phyloP scores from a whole-genome alignment of 1,140 invertebrate species.

The Oedothorax gibbosus region DNA sequence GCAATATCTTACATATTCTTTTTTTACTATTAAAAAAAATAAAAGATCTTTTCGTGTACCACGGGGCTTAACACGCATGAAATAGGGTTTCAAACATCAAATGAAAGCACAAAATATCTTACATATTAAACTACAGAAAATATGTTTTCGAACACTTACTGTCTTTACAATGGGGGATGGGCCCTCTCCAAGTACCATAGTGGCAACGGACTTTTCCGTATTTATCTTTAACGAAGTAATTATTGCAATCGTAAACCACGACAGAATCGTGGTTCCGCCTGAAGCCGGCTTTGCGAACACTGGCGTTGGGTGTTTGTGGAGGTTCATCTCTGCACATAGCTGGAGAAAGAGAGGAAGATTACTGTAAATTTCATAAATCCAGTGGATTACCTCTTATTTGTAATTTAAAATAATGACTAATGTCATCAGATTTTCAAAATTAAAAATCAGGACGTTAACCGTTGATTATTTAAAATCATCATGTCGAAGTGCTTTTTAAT shows the following conservation, averaged over 20 bases:
- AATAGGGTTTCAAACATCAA: no score
- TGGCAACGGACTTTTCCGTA: not conserved
- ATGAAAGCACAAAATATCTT: no score
- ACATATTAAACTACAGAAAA: no score
- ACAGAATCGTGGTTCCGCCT: not conserved
- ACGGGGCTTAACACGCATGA: no score
- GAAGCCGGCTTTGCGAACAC: not conserved
- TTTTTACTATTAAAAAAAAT: no score
- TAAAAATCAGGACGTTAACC: not conserved
- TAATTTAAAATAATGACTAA: not conserved
- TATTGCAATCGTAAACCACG: conserved; percentile 5
- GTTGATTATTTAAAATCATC: no score
- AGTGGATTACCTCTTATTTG: not conserved
- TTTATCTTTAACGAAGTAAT: not conserved
- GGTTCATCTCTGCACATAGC: not conserved
- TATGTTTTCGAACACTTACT: conserved; percentile 1
- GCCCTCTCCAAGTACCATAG: conserved; percentile 38
- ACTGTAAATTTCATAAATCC: not conserved
- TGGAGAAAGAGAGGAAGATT: not conserved
- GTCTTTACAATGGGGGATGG: conserved; percentile 14
- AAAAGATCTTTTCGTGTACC: no score
- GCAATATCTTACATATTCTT: no score
- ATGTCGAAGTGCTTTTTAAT: no score
- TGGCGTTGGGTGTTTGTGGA: not conserved
- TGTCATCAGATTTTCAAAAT: not conserved